Evolutionary conservation across 2,888 invertebrate genomes (phyloP).

Genomic region (Nipponacmea schrenckii): DNA sequence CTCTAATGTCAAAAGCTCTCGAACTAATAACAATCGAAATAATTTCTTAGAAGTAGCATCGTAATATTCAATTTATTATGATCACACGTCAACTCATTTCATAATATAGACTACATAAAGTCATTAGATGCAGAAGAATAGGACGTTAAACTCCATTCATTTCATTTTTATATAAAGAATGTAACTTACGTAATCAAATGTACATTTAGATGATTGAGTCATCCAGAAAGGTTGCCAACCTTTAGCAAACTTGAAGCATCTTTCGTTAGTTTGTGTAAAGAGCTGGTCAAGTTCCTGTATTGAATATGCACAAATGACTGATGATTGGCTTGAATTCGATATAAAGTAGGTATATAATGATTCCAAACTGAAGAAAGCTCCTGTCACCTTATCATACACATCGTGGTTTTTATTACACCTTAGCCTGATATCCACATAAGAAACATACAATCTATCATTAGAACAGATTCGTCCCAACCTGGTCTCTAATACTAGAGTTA

Average conservation of each 20-base stretch:
- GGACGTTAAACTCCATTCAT: too few relatives aligned
- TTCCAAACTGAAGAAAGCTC: neutral
- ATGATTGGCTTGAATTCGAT: neutral
- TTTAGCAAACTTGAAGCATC: neutral
- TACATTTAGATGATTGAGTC: neutral
- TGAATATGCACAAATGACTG: neutral
- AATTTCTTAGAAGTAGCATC: too few relatives aligned
- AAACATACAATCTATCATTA: neutral
- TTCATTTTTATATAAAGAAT: too few relatives aligned
- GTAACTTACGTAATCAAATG: neutral
- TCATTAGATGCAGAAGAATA: too few relatives aligned
- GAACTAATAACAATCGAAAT: too few relatives aligned
- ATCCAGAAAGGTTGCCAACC: neutral
- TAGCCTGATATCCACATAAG: neutral
- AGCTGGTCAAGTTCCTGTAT: neutral
- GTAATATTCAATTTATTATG: too few relatives aligned
- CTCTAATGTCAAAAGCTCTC: too few relatives aligned
- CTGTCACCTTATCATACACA: neutral
- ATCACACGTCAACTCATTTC: too few relatives aligned
- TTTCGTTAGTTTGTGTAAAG: neutral
- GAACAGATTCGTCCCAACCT: neutral
- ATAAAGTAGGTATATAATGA: neutral
- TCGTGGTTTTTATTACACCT: neutral
- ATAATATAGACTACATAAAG: too few relatives aligned
- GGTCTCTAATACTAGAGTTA: neutral